Percentiles rank a stretch among this genome's conserved stretches.
Evolutionary conservation across 2,888 invertebrate genomes (phyloP).

Genomic region (Ecliptopera silaceata): DNA sequence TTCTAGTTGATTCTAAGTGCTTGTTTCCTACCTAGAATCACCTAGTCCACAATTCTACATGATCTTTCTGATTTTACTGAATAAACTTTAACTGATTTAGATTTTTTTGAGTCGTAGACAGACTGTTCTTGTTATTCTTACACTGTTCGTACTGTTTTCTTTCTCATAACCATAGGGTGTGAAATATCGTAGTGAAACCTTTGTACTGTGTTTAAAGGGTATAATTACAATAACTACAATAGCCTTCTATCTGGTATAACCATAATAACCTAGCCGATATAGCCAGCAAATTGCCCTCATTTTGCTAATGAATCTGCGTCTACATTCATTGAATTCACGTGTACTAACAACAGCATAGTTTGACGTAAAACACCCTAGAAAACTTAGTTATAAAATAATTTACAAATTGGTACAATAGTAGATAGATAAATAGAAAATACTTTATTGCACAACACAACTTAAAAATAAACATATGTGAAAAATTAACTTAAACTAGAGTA

Average conservation of each 20-base stretch:
- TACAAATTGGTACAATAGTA: no score
- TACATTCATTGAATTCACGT: constrained; percentile 30
- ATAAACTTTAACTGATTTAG: no score
- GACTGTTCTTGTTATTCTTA: neutral
- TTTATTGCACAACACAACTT: no score
- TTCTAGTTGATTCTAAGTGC: no score
- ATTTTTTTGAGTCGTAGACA: no score
- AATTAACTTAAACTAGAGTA: no score
- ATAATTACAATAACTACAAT: constrained; percentile 54
- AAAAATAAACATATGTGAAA: no score
- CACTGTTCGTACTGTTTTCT: constrained; percentile 30
- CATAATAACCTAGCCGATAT: neutral
- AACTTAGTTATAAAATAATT: constrained; percentile 33
- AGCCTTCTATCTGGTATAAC: constrained; percentile 34
- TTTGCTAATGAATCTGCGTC: constrained; percentile 43
- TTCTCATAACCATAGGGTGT: constrained; percentile 41
- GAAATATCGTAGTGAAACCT: constrained; percentile 50
- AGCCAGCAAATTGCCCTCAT: constrained; percentile 45
- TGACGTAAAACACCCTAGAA: neutral
- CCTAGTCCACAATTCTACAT: no score
- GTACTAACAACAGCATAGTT: neutral
- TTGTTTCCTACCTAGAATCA: no score
- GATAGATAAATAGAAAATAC: no score
- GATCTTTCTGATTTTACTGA: no score
- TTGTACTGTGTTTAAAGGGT: constrained; percentile 48